Percentiles rank a stretch among this genome's conserved stretches.
These are phyloP conservation scores for Cercopithecus mona DNA, from an alignment of 2,113 vertebrate genomes.

Conservation along the genomic window DNA sequence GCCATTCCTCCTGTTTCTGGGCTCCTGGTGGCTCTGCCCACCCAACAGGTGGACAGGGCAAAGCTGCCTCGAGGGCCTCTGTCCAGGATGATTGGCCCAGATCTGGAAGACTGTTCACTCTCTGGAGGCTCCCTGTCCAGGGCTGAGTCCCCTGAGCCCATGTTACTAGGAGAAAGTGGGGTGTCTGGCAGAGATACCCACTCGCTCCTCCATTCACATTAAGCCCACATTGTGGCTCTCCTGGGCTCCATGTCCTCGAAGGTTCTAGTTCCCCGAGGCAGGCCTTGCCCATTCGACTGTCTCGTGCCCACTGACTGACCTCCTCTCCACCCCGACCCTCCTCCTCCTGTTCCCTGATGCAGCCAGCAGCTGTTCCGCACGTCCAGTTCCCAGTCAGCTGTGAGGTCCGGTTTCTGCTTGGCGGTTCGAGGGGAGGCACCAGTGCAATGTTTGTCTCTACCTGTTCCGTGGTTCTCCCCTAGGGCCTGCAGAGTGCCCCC, in stretches of 20 bases:
- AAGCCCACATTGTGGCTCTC: neutral
- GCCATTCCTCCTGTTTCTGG: neutral
- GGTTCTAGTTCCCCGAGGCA: neutral
- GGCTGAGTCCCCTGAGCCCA: neutral
- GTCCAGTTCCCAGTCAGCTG: slow-evolving; percentile 81
- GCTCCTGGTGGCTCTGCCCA: slow-evolving; percentile 27
- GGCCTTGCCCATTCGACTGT: neutral
- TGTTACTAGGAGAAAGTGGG: neutral
- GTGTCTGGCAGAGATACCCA: neutral
- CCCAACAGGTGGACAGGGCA: neutral
- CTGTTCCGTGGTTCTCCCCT: slow-evolving; percentile 85
- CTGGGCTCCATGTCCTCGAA: slow-evolving; percentile 28
- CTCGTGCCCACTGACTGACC: neutral
- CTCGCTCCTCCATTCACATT: slow-evolving; percentile 8
- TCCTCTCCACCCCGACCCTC: neutral
- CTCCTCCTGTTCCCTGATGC: neutral
- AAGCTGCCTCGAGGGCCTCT: neutral
- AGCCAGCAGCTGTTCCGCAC: neutral
- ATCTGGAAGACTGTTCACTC: slow-evolving; percentile 63
- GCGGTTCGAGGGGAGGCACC: slow-evolving; percentile 83
- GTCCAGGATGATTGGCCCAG: neutral
- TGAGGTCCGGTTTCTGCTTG: slow-evolving; percentile 86
- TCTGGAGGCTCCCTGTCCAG: neutral
- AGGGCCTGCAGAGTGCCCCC: slow-evolving; percentile 70
- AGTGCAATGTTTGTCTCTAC: slow-evolving; percentile 82